Percentiles rank a stretch among this genome's conserved stretches.
Conservation (phyloP, 2,888 invertebrate genomes). For the Macrophya alboannulata region DNA sequence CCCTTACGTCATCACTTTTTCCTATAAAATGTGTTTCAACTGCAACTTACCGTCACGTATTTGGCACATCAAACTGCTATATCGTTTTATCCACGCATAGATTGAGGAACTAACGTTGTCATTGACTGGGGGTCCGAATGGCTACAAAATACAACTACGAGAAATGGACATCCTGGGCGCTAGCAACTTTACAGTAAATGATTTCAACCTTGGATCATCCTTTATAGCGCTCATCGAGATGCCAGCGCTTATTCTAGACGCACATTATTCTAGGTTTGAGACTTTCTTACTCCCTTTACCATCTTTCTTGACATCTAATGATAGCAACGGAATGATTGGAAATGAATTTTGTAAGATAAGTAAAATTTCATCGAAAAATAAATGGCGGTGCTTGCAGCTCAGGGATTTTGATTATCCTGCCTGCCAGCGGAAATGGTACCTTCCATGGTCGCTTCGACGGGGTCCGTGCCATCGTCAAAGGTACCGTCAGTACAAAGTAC, state of each 20-base stretch:
- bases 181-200: constrained; percentile 80
- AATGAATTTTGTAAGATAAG: neutral
- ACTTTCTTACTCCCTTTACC: neutral
- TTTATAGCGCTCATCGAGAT: constrained; percentile 85
- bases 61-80: neutral
- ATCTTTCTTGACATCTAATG: neutral
- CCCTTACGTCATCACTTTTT: neutral
- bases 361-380: neutral
- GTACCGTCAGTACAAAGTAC: constrained; percentile 81
- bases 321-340: neutral
- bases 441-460: constrained; percentile 86
- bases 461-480: constrained; percentile 83
- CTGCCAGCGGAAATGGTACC: constrained; percentile 87
- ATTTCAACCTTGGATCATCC: constrained; percentile 83
- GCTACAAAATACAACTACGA: constrained; percentile 80
- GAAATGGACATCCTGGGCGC: constrained; percentile 80
- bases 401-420: constrained; percentile 86
- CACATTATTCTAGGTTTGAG: constrained; percentile 82
- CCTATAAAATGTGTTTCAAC: too few species aligned
- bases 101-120: constrained; percentile 82
- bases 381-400: constrained; percentile 79
- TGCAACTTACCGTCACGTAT: neutral
- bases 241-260: constrained; percentile 85
- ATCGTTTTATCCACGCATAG: constrained; percentile 65
- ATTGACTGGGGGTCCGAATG: constrained; percentile 80